Evolutionary conservation across 2,888 invertebrate genomes (phyloP).

Genomic region (Unio pictorum): DNA sequence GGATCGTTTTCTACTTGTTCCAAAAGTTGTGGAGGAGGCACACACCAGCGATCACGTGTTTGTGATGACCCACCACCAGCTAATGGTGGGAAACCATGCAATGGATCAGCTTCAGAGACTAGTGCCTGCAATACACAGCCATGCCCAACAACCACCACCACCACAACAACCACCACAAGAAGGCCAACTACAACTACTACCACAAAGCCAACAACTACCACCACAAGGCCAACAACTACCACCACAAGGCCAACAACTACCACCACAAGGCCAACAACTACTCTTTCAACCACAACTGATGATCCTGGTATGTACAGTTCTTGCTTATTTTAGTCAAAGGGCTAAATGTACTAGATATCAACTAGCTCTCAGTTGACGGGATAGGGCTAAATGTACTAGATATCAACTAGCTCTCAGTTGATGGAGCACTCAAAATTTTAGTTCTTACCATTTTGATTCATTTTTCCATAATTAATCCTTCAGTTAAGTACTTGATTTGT

Average conservation of each 20-base stretch:
- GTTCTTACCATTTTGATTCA: no score
- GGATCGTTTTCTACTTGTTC: constrained; percentile 43
- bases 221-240: constrained; percentile 17
- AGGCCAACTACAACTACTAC: constrained; percentile 23
- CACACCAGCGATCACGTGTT: constrained; percentile 33
- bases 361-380: no score
- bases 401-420: no score
- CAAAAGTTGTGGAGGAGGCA: constrained; percentile 45
- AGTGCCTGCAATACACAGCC: constrained; percentile 26
- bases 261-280: no score
- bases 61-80: constrained; percentile 45
- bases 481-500: no score
- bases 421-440: no score
- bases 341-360: no score
- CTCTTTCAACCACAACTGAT: no score
- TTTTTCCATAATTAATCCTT: no score
- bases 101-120: constrained; percentile 27
- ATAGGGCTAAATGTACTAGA: no score
- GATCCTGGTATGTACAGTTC: no score
- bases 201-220: constrained; percentile 20
- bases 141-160: constrained; percentile 40
- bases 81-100: constrained; percentile 40
- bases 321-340: no score
- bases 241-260: constrained; percentile 1
- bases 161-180: constrained; percentile 19